A percentile compares a stretch with the other conserved stretches of the same genome.
These are phyloP conservation scores for Tuta absoluta DNA, from an alignment of 2,888 invertebrate genomes.

Conservation along the genomic window DNA sequence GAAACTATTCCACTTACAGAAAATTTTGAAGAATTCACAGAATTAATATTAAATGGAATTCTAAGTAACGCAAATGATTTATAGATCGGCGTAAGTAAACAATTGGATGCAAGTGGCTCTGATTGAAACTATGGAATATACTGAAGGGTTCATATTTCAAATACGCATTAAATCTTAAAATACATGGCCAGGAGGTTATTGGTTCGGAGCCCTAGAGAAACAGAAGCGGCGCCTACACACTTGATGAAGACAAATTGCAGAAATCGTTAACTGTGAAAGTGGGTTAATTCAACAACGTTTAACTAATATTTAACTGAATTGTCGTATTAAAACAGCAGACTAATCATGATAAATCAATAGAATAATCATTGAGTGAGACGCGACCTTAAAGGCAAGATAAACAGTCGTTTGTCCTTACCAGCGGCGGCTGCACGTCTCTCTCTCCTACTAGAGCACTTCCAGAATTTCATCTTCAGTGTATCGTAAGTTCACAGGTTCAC, in stretches of 20 bases:
- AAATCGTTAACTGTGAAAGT: slow-evolving; percentile 43
- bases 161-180: neutral
- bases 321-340: neutral
- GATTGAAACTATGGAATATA: slow-evolving; percentile 1
- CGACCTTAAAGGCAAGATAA: neutral
- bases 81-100: slow-evolving; percentile 34
- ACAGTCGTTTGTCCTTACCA: slow-evolving; percentile 48
- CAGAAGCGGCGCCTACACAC: slow-evolving; percentile 40
- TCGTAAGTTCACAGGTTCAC: slow-evolving; percentile 44
- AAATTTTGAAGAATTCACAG: neutral
- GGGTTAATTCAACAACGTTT: slow-evolving; percentile 48
- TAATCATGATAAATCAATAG: slow-evolving; percentile 7
- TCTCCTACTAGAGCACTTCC: slow-evolving; percentile 68
- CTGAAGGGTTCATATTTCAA: neutral
- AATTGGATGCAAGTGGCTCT: slow-evolving; percentile 17
- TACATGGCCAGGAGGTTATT: slow-evolving; percentile 34
- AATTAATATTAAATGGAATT: neutral
- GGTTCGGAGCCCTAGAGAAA: slow-evolving; percentile 39
- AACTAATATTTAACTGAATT: slow-evolving; percentile 15
- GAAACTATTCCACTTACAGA: too few species aligned
- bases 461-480: slow-evolving; percentile 67
- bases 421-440: slow-evolving; percentile 54
- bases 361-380: neutral
- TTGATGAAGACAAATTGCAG: slow-evolving; percentile 52
- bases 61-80: neutral